A percentile compares a stretch with the other conserved stretches of the same genome.
Evolutionary conservation across 2,888 invertebrate genomes (phyloP).

Genomic region (Tiliacea citrago): DNA sequence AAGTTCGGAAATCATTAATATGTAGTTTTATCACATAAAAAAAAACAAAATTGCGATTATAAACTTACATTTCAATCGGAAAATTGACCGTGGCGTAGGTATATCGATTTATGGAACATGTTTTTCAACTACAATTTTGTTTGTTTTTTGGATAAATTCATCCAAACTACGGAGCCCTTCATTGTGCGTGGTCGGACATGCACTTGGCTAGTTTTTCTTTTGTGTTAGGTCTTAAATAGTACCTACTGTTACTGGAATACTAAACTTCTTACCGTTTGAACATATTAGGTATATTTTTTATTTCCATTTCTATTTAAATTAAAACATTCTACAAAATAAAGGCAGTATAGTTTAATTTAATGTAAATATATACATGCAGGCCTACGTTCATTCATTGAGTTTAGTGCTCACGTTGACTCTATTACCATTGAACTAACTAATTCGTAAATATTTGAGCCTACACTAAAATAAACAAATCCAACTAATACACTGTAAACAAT

Average conservation of each 20-base stretch:
- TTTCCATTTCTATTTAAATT: not conserved
- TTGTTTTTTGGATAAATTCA: no score
- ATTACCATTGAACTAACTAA: constrained; percentile 28
- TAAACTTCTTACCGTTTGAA: not conserved
- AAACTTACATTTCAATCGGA: no score
- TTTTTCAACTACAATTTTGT: no score
- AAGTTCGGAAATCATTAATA: no score
- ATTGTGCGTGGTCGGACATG: no score
- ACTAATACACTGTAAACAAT: constrained; percentile 24
- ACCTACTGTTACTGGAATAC: not conserved
- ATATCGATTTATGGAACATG: no score
- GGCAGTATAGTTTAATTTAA: no score
- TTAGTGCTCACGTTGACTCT: constrained; percentile 11
- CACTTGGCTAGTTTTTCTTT: not conserved
- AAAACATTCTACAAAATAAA: not conserved
- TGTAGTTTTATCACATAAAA: no score
- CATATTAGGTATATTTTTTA: not conserved
- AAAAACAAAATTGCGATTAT: no score
- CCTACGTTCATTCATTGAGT: not conserved
- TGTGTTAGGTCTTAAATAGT: no score
- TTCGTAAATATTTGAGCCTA: constrained; percentile 32
- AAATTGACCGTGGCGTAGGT: no score
- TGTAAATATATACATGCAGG: not conserved
- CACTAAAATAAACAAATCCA: constrained; percentile 31
- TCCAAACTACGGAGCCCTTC: no score